Percentiles rank a stretch among this genome's conserved stretches.
phyloP scores from a whole-genome alignment of 2,113 vertebrate genomes.

The Meleagris gallopavo region DNA sequence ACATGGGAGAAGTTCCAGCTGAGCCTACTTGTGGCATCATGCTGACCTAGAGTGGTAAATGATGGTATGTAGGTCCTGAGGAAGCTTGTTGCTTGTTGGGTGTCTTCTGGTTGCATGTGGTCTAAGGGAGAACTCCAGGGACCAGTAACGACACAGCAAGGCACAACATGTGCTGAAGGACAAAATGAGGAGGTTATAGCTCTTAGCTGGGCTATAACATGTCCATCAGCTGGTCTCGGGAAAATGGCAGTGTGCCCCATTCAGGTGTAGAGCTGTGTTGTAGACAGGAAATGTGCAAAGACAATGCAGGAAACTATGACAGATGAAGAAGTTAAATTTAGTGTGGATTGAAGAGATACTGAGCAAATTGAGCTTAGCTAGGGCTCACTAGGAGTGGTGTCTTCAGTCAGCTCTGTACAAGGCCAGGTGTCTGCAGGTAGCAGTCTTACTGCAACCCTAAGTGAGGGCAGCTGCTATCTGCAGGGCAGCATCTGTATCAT shows the following conservation, averaged over 20 bases:
- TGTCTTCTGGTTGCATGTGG: background rate
- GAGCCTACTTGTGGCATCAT: background rate
- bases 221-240: background rate
- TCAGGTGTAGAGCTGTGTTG: background rate
- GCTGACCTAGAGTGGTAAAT: background rate
- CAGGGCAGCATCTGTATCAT: background rate
- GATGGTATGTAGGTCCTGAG: background rate
- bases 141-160: background rate
- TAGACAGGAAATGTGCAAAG: background rate
- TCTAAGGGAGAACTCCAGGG: background rate
- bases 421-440: background rate
- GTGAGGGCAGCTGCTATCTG: background rate
- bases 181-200: accelerated
- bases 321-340: background rate
- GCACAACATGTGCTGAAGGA: background rate
- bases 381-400: background rate
- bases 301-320: background rate
- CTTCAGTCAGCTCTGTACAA: background rate
- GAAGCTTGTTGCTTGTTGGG: background rate
- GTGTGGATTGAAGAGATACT: background rate
- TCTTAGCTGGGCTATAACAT: background rate
- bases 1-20: background rate
- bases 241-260: background rate
- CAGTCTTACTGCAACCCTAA: background rate
- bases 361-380: background rate